Conservation (phyloP, 2,797 vertebrate genomes). For the Halcyon chelicuti region DNA sequence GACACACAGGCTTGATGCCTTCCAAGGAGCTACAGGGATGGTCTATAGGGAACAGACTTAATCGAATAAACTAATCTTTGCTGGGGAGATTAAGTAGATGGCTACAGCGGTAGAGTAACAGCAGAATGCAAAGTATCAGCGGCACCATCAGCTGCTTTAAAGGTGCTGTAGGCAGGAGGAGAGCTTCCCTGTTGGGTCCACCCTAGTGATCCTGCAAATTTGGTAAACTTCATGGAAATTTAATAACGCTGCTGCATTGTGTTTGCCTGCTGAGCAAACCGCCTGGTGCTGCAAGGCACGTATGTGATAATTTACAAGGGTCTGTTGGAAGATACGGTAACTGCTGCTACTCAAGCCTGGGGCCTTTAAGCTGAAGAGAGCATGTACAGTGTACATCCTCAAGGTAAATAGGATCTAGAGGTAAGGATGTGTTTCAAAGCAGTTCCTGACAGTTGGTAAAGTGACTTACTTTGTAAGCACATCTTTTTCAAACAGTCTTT, state of each 20-base stretch:
- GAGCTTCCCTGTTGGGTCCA: constrained; percentile 75
- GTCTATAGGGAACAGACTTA: constrained; percentile 80
- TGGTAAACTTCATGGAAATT: constrained; percentile 86
- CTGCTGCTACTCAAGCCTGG: constrained; percentile 68
- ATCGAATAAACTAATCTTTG: constrained; percentile 86
- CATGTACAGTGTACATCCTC: constrained; percentile 80
- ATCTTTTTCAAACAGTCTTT: constrained; percentile 49
- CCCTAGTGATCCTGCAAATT: constrained; percentile 85
- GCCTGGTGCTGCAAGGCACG: constrained; percentile 79
- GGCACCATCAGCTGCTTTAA: constrained; percentile 73
- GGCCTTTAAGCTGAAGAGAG: constrained; percentile 80
- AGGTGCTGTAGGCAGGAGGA: constrained; percentile 76
- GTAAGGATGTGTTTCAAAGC: constrained; percentile 59
- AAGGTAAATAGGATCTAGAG: constrained; percentile 82
- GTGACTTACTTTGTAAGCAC: constrained; percentile 73
- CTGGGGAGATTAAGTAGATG: constrained; percentile 79
- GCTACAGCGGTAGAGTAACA: constrained; percentile 63
- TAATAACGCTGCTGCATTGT: constrained; percentile 84
- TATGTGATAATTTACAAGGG: constrained; percentile 80
- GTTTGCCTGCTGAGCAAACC: constrained; percentile 78
- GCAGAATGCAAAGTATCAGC: constrained; percentile 78
- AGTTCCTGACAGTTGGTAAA: constrained; percentile 80
- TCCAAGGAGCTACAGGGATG: constrained; percentile 67
- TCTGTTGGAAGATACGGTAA: constrained; percentile 63
- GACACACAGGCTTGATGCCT: constrained; percentile 66